Evolutionary conservation across 2,797 vertebrate species (phyloP), one percentile per base, ranked within the genome.

Genomic region (Poecilia wingei): DNA sequence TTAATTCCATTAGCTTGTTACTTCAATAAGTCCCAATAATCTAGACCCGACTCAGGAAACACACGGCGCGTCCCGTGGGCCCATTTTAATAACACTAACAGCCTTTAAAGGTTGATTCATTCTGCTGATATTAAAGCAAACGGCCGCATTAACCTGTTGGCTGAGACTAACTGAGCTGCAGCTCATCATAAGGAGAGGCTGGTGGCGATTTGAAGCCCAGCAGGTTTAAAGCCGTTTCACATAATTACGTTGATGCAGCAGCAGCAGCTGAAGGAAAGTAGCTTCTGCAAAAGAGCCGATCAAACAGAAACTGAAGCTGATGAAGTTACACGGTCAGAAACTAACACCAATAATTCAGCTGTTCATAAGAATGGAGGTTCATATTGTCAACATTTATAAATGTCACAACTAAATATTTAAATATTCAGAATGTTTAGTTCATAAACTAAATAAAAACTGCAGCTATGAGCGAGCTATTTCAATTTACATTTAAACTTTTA

Each of bases 1-100:
- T 94, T 94, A 95, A 95, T 95, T 95, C 95, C 93, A 96, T 94
- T 95, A 95, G 91, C 93, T 89, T 93, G 91, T 94, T 94, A 95
- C 94, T 94, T 90, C 92, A 94, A 95, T 96, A 94, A 95, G 86
- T 91, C 90, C 85, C 88, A 95, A 93, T 95, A 94, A 93, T 94
- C 92, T 93, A 90, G 90, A 91, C 89, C 88, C 86, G 92, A 94
- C 92, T 93, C 84, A 86, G 83, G 80, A 88, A 92, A 84, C 75
- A 80, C 89, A 89, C 80, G 18, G 89, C 81, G 71, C 84, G 79
- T 90, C 90, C 92, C 91, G 88, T 82, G 84, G 89, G 90, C 86
- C 74, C 87, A 68, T 90, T 92, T 95, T 93, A 93, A 95, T 94
- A 94, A 91, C 87, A 78, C 91, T 93, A 94, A 94, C 85, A 93